phyloP scores from a whole-genome alignment of 1,140 invertebrate species.

The Arctopsyche grandis region DNA sequence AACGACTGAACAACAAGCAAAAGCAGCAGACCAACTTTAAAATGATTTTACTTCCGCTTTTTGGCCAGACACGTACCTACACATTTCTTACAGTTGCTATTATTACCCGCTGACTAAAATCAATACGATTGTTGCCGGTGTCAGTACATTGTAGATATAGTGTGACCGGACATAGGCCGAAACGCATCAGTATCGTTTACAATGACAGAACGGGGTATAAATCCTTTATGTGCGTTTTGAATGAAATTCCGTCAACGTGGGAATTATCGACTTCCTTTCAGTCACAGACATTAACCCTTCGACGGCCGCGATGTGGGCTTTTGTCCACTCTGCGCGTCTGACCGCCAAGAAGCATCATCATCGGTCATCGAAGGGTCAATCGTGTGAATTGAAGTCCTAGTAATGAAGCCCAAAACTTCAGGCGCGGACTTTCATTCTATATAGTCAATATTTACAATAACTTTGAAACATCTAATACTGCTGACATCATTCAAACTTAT shows the following conservation, averaged over 20 bases:
- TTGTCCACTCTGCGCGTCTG: not conserved
- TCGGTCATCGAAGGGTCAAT: not conserved
- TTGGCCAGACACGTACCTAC: not conserved
- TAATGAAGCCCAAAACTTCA: constrained; percentile 21
- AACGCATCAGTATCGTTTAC: not conserved
- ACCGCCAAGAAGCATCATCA: not conserved
- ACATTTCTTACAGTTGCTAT: not conserved
- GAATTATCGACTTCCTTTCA: constrained; percentile 8
- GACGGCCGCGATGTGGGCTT: not conserved
- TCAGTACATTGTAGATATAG: not conserved
- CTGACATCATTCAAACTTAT: too few relatives aligned
- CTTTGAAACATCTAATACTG: too few relatives aligned
- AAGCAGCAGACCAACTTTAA: constrained; percentile 9
- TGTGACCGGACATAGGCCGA: not conserved
- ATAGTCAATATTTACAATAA: too few relatives aligned
- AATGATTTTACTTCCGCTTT: not conserved
- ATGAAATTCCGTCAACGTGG: constrained; percentile 21
- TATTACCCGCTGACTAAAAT: not conserved
- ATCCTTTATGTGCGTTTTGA: constrained; percentile 1
- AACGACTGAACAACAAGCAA: not conserved
- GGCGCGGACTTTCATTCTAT: too few relatives aligned
- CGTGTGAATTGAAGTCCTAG: constrained; percentile 32
- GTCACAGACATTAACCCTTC: constrained; percentile 8
- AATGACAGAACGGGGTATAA: not conserved
- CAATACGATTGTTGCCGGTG: not conserved